Base-by-base conservation (phyloP, 2,888 invertebrate genomes). In the Ennomos erosarius region DNA sequence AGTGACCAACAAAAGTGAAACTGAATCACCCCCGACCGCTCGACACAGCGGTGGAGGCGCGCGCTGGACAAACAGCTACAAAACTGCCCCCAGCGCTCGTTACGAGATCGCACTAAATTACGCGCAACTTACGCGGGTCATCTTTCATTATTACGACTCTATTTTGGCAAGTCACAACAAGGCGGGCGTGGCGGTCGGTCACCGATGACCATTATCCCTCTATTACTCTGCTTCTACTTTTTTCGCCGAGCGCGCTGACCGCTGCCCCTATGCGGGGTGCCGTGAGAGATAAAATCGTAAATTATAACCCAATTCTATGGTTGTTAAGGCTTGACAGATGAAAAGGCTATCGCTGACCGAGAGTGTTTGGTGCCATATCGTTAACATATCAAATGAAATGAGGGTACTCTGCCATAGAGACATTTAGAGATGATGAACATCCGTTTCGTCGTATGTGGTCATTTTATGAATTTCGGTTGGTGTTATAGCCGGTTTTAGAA, bases 281-380 rank as follows among this genome's bases (percentile, higher is more conserved):
- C 82, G 72, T 74, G 56, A 74, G 83, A 89, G 91, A 92, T 92
- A 90, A 90, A 88, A 91, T 92, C 90, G 86, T 92, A 92, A 92
- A 92, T 92, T 91, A 92, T 89, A 90, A 89, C 90, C 91, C 91
- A 90, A 90, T 92, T 90, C 88, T 85, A 84, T 82, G 84, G 88
- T 81, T 88, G 90, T 90, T 90, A 88, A 84, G 79, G 82, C 82
- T 86, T 90, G 92, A 91, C 91, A 92, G 90, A 91, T 91, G 90
- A 92, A 92, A 92, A 91, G 91, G 89, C 85, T 87, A 83, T 81
- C 81, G 84, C 79, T 81, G 84, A 75, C 73, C 71, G 73, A 68
- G 59, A 65, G 80, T 84, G 81, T 82, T 80, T 83, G 80, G 79
- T 83, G 85, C 76, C 74, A 80, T 84, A 84, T 88, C 87, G 89